phyloP scores from a whole-genome alignment of 2,888 invertebrate species.

The Melipona beecheii region DNA sequence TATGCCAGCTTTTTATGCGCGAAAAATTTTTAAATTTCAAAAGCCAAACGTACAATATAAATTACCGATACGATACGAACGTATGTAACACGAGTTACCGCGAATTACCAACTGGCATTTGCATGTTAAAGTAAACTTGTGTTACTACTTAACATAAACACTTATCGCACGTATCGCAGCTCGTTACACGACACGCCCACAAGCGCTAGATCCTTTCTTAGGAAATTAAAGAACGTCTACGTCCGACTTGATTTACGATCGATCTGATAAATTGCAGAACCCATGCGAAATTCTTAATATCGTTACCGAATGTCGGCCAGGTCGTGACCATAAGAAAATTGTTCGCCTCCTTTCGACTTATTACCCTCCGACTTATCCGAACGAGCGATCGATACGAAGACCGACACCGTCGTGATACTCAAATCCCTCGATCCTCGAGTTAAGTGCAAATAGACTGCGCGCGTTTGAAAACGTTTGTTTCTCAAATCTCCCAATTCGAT shows the following conservation, averaged over 20 bases:
- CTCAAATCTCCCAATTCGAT: background rate
- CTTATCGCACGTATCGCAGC: background rate
- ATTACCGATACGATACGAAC: too few relatives aligned
- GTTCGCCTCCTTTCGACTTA: constrained; percentile 23
- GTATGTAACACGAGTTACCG: background rate
- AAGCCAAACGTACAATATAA: too few relatives aligned
- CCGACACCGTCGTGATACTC: background rate
- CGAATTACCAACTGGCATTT: constrained; percentile 15
- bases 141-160: constrained; percentile 21
- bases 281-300: constrained; percentile 15
- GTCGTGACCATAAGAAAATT: constrained; percentile 22
- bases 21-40: background rate
- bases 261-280: constrained; percentile 30
- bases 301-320: constrained; percentile 1
- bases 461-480: background rate
- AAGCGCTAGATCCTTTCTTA: constrained; percentile 17
- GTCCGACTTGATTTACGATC: constrained; percentile 33
- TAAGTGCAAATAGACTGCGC: too few relatives aligned
- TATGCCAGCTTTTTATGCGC: background rate
- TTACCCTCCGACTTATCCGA: background rate
- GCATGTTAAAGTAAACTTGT: constrained; percentile 17
- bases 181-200: constrained; percentile 15
- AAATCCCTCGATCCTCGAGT: background rate
- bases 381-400: constrained; percentile 1
- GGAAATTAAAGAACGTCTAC: constrained; percentile 12